Percentiles rank a stretch among this genome's conserved stretches.
Evolutionary conservation across 2,888 invertebrate species (phyloP).

Genomic region (Listrodromus nycthemerus): DNA sequence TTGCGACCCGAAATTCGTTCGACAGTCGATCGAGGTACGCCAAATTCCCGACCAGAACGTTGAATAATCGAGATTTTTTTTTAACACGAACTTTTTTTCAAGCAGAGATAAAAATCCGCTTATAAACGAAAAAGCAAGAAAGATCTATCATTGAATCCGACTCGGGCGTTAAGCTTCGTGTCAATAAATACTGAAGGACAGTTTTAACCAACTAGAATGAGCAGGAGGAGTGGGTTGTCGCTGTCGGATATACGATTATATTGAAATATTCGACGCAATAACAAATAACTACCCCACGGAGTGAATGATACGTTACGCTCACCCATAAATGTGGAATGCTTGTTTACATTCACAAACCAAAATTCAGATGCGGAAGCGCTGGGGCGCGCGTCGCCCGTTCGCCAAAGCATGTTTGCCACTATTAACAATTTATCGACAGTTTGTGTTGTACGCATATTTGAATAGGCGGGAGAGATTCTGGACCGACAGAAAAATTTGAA

Average conservation of each 20-base stretch:
- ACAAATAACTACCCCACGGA: background rate
- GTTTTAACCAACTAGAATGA: background rate
- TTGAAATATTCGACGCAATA: background rate
- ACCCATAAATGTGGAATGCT: background rate
- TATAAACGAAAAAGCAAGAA: background rate
- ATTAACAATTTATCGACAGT: background rate
- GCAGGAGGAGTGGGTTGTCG: background rate
- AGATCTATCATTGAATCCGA: background rate
- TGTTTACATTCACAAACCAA: background rate
- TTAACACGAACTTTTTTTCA: background rate
- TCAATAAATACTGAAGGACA: background rate
- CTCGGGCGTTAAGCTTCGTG: background rate
- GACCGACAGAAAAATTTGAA: slow-evolving; percentile 38
- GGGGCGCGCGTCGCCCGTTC: background rate
- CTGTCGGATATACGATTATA: background rate
- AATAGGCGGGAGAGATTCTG: background rate
- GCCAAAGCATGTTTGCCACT: background rate
- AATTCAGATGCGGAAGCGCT: background rate
- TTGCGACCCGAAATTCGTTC: background rate
- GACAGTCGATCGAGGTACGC: background rate
- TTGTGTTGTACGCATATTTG: background rate
- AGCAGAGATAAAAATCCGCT: background rate
- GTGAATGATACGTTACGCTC: background rate
- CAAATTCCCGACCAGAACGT: background rate
- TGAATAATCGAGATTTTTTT: background rate